These are phyloP conservation scores for Gortyna flavago DNA, from an alignment of 2,888 invertebrate species.

Conservation along the genomic window DNA sequence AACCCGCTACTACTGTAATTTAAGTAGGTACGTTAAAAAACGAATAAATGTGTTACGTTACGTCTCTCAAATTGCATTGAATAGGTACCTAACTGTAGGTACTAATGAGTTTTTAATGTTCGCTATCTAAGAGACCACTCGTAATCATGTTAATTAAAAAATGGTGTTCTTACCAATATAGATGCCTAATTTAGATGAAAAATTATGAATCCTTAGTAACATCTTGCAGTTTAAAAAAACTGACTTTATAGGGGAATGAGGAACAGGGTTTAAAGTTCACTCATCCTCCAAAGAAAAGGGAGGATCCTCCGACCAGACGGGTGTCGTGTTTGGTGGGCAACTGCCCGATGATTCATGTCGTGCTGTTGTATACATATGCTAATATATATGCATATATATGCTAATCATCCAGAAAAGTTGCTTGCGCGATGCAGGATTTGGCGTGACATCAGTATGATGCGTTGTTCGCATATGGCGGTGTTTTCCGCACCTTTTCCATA, in stretches of 20 bases:
- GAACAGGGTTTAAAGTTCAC: background rate
- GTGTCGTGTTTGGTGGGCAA: background rate
- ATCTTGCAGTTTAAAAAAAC: conserved; percentile 5
- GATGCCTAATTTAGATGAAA: conserved; percentile 1
- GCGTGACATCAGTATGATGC: background rate
- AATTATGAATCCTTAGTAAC: conserved; percentile 14
- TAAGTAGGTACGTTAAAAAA: background rate
- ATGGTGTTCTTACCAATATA: background rate
- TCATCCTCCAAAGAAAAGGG: background rate
- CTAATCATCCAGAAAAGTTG: too few relatives aligned
- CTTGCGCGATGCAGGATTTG: background rate
- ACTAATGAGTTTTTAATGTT: conserved; percentile 58
- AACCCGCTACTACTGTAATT: background rate
- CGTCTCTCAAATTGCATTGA: conserved; percentile 18
- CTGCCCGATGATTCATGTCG: background rate
- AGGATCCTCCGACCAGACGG: background rate
- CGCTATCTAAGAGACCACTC: conserved; percentile 37
- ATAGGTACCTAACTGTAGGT: background rate
- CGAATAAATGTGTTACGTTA: conserved; percentile 11
- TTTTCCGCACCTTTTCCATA: too few relatives aligned
- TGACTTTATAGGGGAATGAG: background rate
- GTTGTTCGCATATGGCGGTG: too few relatives aligned
- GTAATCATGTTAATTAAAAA: conserved; percentile 42
- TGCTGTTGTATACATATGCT: too few relatives aligned
- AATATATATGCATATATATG: too few relatives aligned